phyloP scores from a whole-genome alignment of 2,888 invertebrate genomes.

The Epiblema foenella region DNA sequence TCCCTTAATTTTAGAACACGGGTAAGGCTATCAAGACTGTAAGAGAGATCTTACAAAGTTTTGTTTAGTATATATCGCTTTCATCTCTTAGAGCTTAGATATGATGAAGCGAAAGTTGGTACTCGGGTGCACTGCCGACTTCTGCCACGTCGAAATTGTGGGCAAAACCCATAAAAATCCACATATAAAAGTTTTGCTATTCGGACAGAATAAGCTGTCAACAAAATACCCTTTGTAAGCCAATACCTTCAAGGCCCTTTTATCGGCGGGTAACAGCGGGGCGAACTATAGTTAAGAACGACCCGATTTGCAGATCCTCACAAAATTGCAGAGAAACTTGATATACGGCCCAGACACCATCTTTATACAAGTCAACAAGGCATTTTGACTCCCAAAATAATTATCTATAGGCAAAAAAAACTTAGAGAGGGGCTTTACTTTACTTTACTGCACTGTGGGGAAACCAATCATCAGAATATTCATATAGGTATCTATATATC shows the following conservation, averaged over 20 bases:
- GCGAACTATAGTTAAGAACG: constrained; percentile 8
- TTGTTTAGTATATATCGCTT: no score
- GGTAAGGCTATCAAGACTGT: no score
- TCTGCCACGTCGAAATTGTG: no score
- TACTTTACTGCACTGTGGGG: no score
- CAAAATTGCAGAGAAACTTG: constrained; percentile 43
- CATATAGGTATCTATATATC: background rate
- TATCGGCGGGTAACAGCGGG: constrained; percentile 19
- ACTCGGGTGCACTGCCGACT: no score
- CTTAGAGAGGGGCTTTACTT: no score
- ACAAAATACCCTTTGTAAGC: background rate
- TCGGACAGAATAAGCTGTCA: background rate
- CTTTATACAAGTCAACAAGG: constrained; percentile 5
- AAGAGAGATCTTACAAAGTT: no score
- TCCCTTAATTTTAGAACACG: no score
- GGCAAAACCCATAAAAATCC: no score
- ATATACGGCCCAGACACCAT: constrained; percentile 26
- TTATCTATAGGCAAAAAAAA: no score
- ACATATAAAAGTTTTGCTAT: background rate
- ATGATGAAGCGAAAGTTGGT: no score
- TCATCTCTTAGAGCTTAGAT: no score
- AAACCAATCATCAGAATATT: background rate
- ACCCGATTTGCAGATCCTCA: constrained; percentile 34
- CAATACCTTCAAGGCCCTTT: background rate
- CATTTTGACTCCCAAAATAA: background rate